Evolutionary conservation across 2,888 invertebrate species (phyloP), one percentile per base, ranked within the genome.

Genomic region (Aphelenchoides bicaudatus): DNA sequence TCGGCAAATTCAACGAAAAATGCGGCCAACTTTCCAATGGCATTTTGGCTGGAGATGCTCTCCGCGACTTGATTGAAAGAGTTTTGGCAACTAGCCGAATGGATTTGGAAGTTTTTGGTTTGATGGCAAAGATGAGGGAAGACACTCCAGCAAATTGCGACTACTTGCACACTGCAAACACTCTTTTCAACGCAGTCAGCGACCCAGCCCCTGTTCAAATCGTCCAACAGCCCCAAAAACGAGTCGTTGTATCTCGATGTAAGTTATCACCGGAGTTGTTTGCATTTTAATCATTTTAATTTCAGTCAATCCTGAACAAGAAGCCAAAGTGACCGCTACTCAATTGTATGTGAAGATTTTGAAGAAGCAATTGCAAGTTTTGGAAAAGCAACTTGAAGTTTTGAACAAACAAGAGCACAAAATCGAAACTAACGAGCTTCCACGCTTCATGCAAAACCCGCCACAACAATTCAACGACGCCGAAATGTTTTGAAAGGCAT

Each of bases 371-470:
- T 21, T 59, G n/a, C 48, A 59, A 39, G 29, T 59, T 27, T 37
- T 59, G 1, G 10, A n/a, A 13, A 59, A 59, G 50, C 59, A 59
- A 37, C 21, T 59, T 27, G 59, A 59, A 25, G 34, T 59, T 25
- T 34, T 58, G 29, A 28, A 43, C 27, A 47, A 56, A 16, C 59
- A 59, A 30, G 59, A 59, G 38, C 10, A 38, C n/a, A 19, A 56
- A 21, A 31, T 59, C 39, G 58, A 59, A 31, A 58, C 49, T 46
- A 53, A 59, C 37, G 59, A 59, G 56, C 23, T 56, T 21, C 23
- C 56, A n/a, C 56, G 23, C 23, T 25, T 19, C 10, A 6, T 43
- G 8, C 43, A 43, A 43, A 10, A 10, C 10, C 10, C 10, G 6
- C 43, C 6, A 43, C 43, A 43, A n/a, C 43, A 43, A n/a, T n/a